Conservation (phyloP, 2,888 invertebrate genomes). For the Himalopsyche kuldschensis region DNA sequence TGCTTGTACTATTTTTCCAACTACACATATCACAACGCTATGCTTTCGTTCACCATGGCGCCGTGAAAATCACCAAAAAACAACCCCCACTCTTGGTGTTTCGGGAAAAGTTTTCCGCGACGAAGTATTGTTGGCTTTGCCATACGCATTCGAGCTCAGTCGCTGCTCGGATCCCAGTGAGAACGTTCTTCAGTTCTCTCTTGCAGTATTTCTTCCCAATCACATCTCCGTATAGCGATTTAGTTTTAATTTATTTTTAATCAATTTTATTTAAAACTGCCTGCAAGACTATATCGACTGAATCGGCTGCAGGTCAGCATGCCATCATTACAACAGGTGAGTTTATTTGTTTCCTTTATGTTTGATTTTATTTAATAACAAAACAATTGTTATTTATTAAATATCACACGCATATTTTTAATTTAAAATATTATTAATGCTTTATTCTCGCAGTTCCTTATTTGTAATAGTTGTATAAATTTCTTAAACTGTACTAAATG, state of each 20-base stretch:
- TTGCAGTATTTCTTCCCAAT: not conserved
- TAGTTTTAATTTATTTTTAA: conserved; percentile 8
- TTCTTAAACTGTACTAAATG: no score
- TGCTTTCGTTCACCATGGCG: not conserved
- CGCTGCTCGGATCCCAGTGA: conserved; percentile 13
- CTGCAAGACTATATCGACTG: not conserved
- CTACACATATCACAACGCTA: not conserved
- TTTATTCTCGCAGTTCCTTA: no score
- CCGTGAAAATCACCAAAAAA: not conserved
- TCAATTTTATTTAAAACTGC: not conserved
- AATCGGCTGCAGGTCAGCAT: not conserved
- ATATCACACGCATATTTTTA: no score
- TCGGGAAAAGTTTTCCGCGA: not conserved
- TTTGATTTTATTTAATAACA: no score
- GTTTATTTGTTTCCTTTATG: not conserved
- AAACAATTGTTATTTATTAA: no score
- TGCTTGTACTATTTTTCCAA: not conserved
- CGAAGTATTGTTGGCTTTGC: not conserved
- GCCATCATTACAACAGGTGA: conserved; percentile 22
- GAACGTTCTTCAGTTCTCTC: not conserved
- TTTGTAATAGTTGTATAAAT: no score
- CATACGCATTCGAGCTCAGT: not conserved
- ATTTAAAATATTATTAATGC: no score
- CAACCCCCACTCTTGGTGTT: not conserved
- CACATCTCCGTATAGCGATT: conserved; percentile 45